Conservation (phyloP, 1,140 invertebrate genomes). For the Euwallacea similis region DNA sequence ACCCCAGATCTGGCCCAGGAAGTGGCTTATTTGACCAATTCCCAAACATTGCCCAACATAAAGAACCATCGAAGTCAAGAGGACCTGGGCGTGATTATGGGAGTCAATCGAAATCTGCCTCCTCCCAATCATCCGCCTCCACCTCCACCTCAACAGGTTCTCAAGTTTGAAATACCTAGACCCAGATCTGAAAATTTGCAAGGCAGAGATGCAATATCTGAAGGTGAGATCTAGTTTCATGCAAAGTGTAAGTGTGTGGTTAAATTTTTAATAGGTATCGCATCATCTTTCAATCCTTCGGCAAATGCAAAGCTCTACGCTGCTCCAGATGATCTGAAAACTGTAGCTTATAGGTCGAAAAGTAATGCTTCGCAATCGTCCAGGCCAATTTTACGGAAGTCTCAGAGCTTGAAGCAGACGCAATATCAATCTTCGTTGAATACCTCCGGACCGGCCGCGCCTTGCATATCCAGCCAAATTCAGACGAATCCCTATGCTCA, state of each 20-base stretch:
- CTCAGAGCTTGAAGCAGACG: constrained; percentile 61
- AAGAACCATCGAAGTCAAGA: constrained; percentile 72
- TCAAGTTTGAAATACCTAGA: constrained; percentile 69
- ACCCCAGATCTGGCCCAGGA: constrained; percentile 76
- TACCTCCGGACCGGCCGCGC: constrained; percentile 43
- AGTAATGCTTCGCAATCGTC: constrained; percentile 61
- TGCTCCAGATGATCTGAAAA: constrained; percentile 80
- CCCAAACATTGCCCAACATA: constrained; percentile 42
- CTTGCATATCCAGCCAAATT: constrained; percentile 6
- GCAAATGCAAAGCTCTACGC: constrained; percentile 86
- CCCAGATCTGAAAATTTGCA: constrained; percentile 48
- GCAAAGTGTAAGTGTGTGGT: not conserved
- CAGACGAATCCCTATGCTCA: constrained; percentile 67
- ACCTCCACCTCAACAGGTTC: constrained; percentile 70
- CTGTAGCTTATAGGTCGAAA: constrained; percentile 74
- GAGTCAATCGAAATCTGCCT: constrained; percentile 60
- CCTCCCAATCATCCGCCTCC: constrained; percentile 72
- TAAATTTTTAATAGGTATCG: constrained; percentile 55
- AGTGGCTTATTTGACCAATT: constrained; percentile 37
- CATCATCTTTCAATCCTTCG: constrained; percentile 83
- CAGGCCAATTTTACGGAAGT: constrained; percentile 64
- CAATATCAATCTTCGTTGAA: constrained; percentile 49
- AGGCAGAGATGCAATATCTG: constrained; percentile 42
- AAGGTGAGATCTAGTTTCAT: constrained; percentile 36
- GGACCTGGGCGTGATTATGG: constrained; percentile 61